Evolutionary conservation across 2,113 vertebrate genomes (phyloP).

Genomic region (Hymenochirus boettgeri): DNA sequence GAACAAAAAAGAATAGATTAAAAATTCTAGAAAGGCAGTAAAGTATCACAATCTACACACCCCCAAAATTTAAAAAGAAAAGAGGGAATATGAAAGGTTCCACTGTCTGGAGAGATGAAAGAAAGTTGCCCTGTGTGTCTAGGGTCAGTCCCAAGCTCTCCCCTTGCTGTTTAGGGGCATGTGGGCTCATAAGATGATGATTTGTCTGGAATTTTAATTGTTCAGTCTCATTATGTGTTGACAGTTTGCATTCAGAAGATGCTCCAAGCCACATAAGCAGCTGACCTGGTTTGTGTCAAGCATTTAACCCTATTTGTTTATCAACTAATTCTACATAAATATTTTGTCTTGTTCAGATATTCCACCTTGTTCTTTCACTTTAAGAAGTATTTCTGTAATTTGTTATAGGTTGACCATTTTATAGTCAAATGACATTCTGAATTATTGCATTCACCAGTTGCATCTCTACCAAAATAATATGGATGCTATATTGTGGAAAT

Average conservation of each 20-base stretch:
- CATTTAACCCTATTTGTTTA: conserved; percentile 5
- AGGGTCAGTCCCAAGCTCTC: conserved; percentile 22
- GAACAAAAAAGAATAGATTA: too few species aligned
- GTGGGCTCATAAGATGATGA: conserved; percentile 5
- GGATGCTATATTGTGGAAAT: too few species aligned
- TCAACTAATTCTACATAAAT: too few species aligned
- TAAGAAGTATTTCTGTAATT: too few species aligned
- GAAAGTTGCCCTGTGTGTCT: conserved; percentile 14
- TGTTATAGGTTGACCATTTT: too few species aligned
- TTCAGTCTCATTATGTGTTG: conserved; percentile 23
- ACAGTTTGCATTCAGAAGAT: conserved; percentile 22
- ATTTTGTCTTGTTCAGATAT: too few species aligned
- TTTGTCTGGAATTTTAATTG: conserved; percentile 25
- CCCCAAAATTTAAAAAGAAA: neutral
- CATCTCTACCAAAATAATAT: too few species aligned
- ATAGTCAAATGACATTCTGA: too few species aligned
- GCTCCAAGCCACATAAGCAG: neutral
- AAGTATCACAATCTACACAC: too few species aligned
- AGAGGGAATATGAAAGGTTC: neutral
- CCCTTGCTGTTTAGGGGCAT: conserved; percentile 25
- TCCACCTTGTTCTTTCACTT: too few species aligned
- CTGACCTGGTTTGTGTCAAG: neutral
- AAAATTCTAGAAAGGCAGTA: too few species aligned
- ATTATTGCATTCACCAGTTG: too few species aligned
- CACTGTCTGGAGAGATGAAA: neutral